These are phyloP conservation scores for Mus spicilegus DNA, from an alignment of 2,113 vertebrate species.

Conservation along the genomic window DNA sequence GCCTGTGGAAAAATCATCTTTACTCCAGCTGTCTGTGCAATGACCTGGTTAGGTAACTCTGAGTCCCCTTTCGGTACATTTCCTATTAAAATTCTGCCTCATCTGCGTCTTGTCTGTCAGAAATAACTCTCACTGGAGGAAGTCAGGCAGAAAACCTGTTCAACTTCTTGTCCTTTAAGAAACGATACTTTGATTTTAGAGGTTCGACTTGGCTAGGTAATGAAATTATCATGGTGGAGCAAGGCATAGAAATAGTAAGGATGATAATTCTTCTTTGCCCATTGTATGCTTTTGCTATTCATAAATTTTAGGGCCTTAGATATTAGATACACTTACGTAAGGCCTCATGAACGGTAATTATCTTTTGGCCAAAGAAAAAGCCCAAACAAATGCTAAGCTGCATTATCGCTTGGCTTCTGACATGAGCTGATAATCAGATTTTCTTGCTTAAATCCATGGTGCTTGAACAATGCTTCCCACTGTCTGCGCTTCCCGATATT, in stretches of 20 bases:
- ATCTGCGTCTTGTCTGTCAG: slow-evolving; percentile 59
- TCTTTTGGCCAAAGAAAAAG: slow-evolving; percentile 95
- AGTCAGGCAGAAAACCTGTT: slow-evolving; percentile 82
- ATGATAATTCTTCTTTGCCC: slow-evolving; percentile 89
- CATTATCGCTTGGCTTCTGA: slow-evolving; percentile 98
- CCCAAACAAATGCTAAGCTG: slow-evolving; percentile 97
- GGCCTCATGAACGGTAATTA: slow-evolving; percentile 94
- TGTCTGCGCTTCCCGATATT: slow-evolving; percentile 94
- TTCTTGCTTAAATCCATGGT: slow-evolving; percentile 95
- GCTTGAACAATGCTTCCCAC: slow-evolving; percentile 97
- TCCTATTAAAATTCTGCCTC: slow-evolving; percentile 60
- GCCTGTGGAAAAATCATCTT: slow-evolving; percentile 8
- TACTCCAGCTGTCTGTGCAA: not conserved
- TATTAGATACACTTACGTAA: slow-evolving; percentile 92
- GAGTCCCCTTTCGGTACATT: slow-evolving; percentile 54
- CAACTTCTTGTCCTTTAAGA: slow-evolving; percentile 88
- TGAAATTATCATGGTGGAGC: slow-evolving; percentile 88
- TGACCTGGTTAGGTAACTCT: slow-evolving; percentile 37
- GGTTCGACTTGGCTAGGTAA: slow-evolving; percentile 87
- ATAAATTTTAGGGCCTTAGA: slow-evolving; percentile 89
- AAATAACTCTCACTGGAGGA: slow-evolving; percentile 69
- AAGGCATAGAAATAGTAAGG: slow-evolving; percentile 89
- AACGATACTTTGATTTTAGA: slow-evolving; percentile 88
- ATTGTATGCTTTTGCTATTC: slow-evolving; percentile 90
- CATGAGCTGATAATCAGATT: slow-evolving; percentile 99